A percentile compares a stretch with the other conserved stretches of the same genome.
Conservation (phyloP, 2,888 invertebrate species). For the Drosophila helvetica region DNA sequence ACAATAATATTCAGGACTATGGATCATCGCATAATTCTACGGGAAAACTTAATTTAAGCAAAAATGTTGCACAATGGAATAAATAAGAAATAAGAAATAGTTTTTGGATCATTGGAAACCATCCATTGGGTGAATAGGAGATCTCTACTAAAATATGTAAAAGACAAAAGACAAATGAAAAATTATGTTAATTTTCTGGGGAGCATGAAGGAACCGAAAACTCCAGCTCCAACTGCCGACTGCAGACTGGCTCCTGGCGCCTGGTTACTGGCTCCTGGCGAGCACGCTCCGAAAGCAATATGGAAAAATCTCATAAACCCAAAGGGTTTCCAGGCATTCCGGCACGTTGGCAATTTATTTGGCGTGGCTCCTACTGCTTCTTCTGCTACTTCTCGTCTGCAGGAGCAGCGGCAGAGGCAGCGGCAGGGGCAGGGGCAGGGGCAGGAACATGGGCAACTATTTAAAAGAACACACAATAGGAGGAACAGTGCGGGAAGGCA, state of each 20-base stretch:
- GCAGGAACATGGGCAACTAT: conserved; percentile 43
- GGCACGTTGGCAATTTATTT: conserved; percentile 57
- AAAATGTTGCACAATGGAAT: no score
- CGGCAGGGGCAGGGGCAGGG: conserved; percentile 18
- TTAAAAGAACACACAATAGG: conserved; percentile 39
- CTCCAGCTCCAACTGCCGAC: not conserved
- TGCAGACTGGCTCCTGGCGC: not conserved
- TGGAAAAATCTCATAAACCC: conserved; percentile 54
- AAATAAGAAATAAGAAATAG: no score
- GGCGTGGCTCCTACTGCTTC: conserved; percentile 5
- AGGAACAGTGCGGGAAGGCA: not conserved
- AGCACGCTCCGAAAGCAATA: conserved; percentile 43
- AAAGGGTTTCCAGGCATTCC: conserved; percentile 53
- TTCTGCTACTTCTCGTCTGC: not conserved
- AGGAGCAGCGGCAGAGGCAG: conserved; percentile 5
- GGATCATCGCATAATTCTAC: no score
- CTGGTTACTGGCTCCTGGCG: not conserved
- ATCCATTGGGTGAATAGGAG: not conserved
- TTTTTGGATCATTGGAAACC: no score
- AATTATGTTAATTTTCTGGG: conserved; percentile 66
- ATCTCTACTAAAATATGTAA: not conserved
- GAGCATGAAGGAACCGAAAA: not conserved
- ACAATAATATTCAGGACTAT: no score
- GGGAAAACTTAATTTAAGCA: no score
- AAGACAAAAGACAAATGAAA: conserved; percentile 63